Base-by-base conservation (phyloP, 35 echinoderm and acorn worm species). In the Lytechinus pictus region DNA sequence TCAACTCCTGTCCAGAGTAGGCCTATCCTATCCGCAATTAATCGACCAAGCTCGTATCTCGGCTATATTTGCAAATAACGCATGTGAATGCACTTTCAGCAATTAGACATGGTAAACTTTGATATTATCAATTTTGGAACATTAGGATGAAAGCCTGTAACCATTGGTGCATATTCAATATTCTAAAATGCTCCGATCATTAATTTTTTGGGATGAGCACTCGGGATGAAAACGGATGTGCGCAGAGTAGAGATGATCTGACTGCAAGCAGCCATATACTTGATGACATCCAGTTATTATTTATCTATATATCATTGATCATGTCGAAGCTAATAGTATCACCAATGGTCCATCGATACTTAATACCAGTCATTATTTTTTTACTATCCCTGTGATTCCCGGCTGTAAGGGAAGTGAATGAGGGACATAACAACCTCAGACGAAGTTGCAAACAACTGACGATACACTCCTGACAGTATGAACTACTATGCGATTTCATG, bases 61-160 rank as follows among this genome's bases (percentile, higher is more conserved):
- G 66, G 21, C n/a, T 24, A 79, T 24, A 79, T 79, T 79, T 1
- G 0, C 33, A 79, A n/a, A 79, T 79, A 5, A 79, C n/a, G 66
- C 19, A 79, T 79, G 66, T 79, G 66, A 79, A 79, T 79, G 66
- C 66, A 79, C 66, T 79, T 79, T 79, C 66, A 79, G 66, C n/a
- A 24, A 79, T 79, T 16, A 16, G n/a, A 79, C 19, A n/a, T 79
- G 6, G 66, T 1, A 79, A 79, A 14, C 24, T 71, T 19, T 71
- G 61, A 71, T 71, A 21, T 79, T 79, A 79, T 79, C 66, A 79
- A 79, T 79, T 79, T 79, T 58, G 21, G 14, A 79, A 24, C 66
- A 79, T 79, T 79, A 79, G 66, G 66, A 7, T n/a, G 19, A 79
- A 79, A 79, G 66, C 66, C 6, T 79, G 66, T n/a, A 79, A 79